These are phyloP conservation scores for Phragmatobia fuliginosa DNA, from an alignment of 2,888 invertebrate species.

Conservation along the genomic window DNA sequence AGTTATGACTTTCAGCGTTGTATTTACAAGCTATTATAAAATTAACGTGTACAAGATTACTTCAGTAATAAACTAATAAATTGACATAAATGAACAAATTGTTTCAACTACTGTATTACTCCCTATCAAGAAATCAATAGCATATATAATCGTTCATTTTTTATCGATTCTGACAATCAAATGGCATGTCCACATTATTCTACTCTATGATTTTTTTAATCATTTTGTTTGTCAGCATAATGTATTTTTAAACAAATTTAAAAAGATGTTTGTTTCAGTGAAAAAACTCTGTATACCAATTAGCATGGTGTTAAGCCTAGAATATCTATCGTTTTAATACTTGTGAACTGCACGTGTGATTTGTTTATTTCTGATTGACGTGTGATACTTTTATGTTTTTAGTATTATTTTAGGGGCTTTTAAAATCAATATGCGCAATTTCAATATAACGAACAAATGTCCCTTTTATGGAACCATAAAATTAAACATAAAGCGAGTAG, in stretches of 20 bases:
- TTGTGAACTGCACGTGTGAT: constrained; percentile 52
- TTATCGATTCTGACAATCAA: constrained; percentile 15
- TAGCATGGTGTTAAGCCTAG: constrained; percentile 55
- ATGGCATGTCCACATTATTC: constrained; percentile 56
- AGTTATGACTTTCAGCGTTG: too few species aligned
- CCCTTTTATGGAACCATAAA: too few species aligned
- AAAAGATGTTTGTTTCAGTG: constrained; percentile 61
- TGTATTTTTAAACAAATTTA: constrained; percentile 76
- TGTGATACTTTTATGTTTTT: constrained; percentile 61
- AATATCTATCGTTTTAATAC: constrained; percentile 34
- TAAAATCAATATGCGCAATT: background rate
- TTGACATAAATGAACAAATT: background rate
- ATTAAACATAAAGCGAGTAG: background rate
- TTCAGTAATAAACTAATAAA: background rate
- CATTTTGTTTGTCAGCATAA: constrained; percentile 70
- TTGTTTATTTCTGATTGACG: constrained; percentile 61
- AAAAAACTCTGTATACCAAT: constrained; percentile 60
- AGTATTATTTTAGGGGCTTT: constrained; percentile 34
- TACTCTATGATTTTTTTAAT: constrained; percentile 39
- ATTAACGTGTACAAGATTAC: background rate
- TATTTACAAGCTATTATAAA: background rate
- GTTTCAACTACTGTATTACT: background rate
- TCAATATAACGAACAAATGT: too few species aligned
- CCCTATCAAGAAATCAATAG: background rate
- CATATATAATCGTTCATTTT: background rate